phyloP scores from a whole-genome alignment of 2,797 vertebrate genomes.

The Peromyscus melanophrys region DNA sequence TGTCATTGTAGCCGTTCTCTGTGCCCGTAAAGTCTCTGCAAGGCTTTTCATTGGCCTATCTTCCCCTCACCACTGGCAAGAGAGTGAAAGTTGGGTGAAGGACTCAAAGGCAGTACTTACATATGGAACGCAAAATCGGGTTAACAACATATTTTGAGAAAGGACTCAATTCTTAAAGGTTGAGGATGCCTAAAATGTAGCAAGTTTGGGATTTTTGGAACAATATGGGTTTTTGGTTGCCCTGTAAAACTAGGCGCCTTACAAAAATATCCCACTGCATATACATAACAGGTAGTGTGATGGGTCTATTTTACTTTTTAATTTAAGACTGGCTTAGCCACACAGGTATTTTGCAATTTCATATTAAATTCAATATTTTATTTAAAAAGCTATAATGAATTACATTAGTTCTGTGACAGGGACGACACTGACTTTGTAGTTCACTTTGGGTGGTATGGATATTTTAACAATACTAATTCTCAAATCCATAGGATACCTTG shows the following conservation, averaged over 20 bases:
- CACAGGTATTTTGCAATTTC: not conserved
- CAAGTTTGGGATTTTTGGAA: slow-evolving; percentile 1
- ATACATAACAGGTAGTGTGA: not conserved
- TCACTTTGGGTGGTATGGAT: not conserved
- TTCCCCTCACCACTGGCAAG: not conserved
- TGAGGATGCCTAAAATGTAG: not conserved
- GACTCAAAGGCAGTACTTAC: not conserved
- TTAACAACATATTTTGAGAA: slow-evolving; percentile 32
- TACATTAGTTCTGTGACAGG: not conserved
- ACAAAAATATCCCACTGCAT: not conserved
- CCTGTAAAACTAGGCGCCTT: not conserved
- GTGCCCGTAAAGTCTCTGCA: not conserved
- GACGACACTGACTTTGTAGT: not conserved
- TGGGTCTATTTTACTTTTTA: not conserved
- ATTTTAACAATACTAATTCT: not conserved
- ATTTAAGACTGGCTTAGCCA: not conserved
- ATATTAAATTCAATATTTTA: not conserved
- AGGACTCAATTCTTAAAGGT: not conserved
- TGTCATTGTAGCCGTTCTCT: not conserved
- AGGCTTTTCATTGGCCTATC: not conserved
- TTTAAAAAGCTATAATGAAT: not conserved
- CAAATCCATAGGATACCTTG: not conserved
- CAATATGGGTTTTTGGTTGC: not conserved
- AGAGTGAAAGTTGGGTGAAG: not conserved
- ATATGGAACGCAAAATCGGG: not conserved